A percentile compares a stretch with the other conserved stretches of the same genome.
phyloP scores from a whole-genome alignment of 2,797 vertebrate species.

The Nyctibius grandis region DNA sequence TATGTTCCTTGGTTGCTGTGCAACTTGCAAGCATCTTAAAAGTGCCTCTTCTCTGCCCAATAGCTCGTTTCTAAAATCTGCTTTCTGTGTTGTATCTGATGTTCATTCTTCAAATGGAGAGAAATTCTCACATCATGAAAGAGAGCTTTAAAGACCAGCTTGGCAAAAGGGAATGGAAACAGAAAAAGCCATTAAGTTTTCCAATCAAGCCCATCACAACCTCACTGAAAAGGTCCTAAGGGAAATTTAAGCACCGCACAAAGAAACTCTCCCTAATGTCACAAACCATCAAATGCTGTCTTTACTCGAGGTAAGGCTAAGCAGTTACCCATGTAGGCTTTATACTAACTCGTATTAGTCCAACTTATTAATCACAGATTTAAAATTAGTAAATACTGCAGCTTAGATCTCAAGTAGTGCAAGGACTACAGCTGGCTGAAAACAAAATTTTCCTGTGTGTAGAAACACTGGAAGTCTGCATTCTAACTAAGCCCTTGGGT shows the following conservation, averaged over 20 bases:
- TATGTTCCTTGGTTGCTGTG: constrained; percentile 52
- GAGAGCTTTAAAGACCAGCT: constrained; percentile 37
- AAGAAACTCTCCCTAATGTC: background rate
- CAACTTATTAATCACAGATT: background rate
- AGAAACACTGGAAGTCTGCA: background rate
- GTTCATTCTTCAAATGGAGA: constrained; percentile 58
- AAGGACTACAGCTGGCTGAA: background rate
- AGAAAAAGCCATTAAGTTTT: constrained; percentile 31
- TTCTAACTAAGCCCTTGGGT: background rate
- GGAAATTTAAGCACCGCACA: background rate
- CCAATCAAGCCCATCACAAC: background rate
- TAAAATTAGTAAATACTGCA: background rate
- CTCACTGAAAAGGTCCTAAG: background rate
- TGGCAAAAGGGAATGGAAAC: constrained; percentile 19
- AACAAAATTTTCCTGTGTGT: background rate
- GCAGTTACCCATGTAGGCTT: background rate
- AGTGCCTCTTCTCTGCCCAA: constrained; percentile 42
- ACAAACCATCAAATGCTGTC: background rate
- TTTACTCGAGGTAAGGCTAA: background rate
- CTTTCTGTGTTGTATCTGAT: constrained; percentile 23
- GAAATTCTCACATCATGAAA: constrained; percentile 50
- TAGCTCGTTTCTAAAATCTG: constrained; percentile 50
- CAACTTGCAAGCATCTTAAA: constrained; percentile 39
- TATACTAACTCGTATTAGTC: background rate
- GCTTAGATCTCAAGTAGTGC: background rate